Evolutionary conservation across 1,140 invertebrate genomes (phyloP).

Genomic region (Drosophila tristis): DNA sequence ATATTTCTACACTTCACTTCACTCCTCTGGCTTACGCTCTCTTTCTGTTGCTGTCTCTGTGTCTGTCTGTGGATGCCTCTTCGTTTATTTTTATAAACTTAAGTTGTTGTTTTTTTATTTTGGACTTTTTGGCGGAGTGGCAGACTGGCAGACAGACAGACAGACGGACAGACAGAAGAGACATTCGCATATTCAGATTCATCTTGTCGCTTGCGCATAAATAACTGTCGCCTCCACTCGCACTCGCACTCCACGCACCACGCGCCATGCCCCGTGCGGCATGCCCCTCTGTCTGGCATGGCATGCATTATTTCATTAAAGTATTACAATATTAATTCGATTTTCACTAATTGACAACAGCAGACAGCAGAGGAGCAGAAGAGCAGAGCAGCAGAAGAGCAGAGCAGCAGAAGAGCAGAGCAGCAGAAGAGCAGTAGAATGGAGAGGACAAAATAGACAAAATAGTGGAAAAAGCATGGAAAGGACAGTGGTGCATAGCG

Average conservation of each 20-base stretch:
- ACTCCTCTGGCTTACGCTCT: not conserved
- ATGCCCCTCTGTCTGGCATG: constrained; percentile 16
- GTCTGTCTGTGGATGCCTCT: no score
- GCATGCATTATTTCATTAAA: constrained; percentile 81
- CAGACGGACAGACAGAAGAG: constrained; percentile 6
- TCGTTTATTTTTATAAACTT: constrained; percentile 78
- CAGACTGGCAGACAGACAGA: constrained; percentile 3
- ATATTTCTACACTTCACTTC: not conserved
- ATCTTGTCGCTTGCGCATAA: constrained; percentile 76
- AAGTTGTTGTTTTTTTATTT: constrained; percentile 58
- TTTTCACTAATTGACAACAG: constrained; percentile 73
- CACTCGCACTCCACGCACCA: not conserved
- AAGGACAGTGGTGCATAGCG: no score
- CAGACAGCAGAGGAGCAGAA: constrained; percentile 29
- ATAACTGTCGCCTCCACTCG: constrained; percentile 64
- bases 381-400: no score
- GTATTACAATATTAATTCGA: constrained; percentile 82
- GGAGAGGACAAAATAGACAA: no score
- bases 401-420: no score
- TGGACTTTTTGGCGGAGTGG: constrained; percentile 40
- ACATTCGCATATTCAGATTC: constrained; percentile 60
- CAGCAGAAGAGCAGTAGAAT: no score
- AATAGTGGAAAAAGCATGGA: no score
- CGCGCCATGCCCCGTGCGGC: constrained; percentile 18
- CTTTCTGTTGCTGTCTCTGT: constrained; percentile 13